Base-by-base conservation (phyloP, 2,888 invertebrate genomes). In the Mythimna lalbum region DNA sequence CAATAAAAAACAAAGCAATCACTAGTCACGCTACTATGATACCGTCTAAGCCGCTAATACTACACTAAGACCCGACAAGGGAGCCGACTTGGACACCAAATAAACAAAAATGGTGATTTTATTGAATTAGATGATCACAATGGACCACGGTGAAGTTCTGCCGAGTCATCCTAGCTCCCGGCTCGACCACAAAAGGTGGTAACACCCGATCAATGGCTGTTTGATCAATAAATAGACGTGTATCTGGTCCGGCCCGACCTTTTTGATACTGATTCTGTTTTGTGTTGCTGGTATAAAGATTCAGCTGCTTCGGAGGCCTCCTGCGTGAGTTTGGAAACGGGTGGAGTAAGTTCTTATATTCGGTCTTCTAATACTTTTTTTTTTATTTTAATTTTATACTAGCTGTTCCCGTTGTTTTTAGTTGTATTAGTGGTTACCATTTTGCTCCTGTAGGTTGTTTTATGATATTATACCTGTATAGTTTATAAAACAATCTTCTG, bases 81-180 rank as follows among this genome's bases (percentile, higher is more conserved):
- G 91, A 91, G 91, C 94, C 93, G 93, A 90, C 92, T 78, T 73
- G 80, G 64, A 75, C 73, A 85, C 69, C 85, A 94, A 94, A 94
- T 93, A 95, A 95, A 95, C 94, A 94, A 95, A 93, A 95, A 94
- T 95, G 93, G 93, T 93, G 94, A 94, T 95, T 94, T 95, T 95
- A 96, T 96, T 96, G 95, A 96, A 95, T 96, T 96, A 96, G 93
- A 90, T 89, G 94, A 93, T 94, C 94, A 95, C 95, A 95, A 94
- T 95, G 90, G 90, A 90, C 90, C 89, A 86, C 86, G 90, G 89
- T 87, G 87, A 82, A 80, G 88, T 91, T 91, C 86, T 91, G 95
- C 95, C 89, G 92, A 90, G 83, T 95, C 95, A 95, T 70, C 87
- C 90, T 89, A 85, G 87, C 93, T 94, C 90, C 93, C 93, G 92